Evolutionary conservation across 2,113 vertebrate species (phyloP), one percentile per base, ranked within the genome.

Genomic region (Coturnix japonica): DNA sequence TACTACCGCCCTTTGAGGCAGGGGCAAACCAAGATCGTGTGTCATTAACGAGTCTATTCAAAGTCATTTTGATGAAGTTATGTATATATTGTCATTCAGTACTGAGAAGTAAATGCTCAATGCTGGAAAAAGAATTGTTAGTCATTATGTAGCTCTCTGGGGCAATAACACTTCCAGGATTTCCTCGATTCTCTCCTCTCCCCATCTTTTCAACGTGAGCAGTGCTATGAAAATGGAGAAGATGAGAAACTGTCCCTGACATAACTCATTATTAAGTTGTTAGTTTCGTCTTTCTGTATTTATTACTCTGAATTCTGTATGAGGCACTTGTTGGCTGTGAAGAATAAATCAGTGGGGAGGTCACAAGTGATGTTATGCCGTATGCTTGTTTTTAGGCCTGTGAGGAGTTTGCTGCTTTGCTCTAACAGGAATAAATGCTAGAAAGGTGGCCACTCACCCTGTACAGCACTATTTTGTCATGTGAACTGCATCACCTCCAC

Each of bases 341-440:
- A 96, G 79, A 95, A 74, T 87, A 91, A 88, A 92, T 77, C 80
- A 56, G 56, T n/a, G 71, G 72, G 79, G 89, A 96, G 71, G 69
- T 84, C n/a, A 63, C 54, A 82, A 53, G 51, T 37, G 51, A 20
- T 21, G 63, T 54, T 43, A 22, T 86, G 43, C 53, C 67, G 19
- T 59, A 61, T 2, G 3, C 20, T 54, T 56, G 47, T 39, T 37
- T 93, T 63, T 39, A 74, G 79, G 66, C 66, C n/a, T 94, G 49
- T 90, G 91, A 66, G 81, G 54, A 95, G 16, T 49, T 90, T 43
- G 21, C 2, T 41, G 37, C 44, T 92, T 81, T 84, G 37, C 69
- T 81, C 61, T 5, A 46, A 46, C 5, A 61, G 56, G 81, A 87
- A 81, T 69, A 88, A 92, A 75, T 18, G 13, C 20, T 84, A 63